Percentiles rank a stretch among this genome's conserved stretches.
These are phyloP conservation scores for Erebia palarica DNA, from an alignment of 2,888 invertebrate species.

Conservation along the genomic window DNA sequence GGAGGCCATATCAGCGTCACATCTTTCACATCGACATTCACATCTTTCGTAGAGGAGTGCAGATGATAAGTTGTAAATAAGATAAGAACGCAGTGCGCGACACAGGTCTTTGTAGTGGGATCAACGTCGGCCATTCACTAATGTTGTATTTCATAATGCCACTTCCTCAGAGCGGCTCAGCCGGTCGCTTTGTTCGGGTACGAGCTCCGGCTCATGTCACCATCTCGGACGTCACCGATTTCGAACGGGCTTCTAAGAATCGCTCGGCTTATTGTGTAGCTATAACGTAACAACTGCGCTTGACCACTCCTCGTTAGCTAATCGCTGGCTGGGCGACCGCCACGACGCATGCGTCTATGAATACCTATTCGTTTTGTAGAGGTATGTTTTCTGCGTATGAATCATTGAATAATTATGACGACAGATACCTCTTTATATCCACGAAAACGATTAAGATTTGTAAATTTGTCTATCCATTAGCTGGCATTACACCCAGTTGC, in stretches of 20 bases:
- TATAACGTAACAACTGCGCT: not conserved
- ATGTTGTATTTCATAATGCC: slow-evolving; percentile 23
- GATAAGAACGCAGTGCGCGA: not conserved
- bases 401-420: slow-evolving; percentile 2
- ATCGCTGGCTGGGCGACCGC: not conserved
- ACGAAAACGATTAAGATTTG: not conserved
- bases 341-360: not conserved
- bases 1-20: too few species aligned
- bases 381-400: not conserved
- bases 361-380: not conserved
- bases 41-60: not conserved
- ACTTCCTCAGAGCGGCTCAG: slow-evolving; percentile 14
- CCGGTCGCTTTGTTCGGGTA: slow-evolving; percentile 26
- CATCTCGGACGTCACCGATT: not conserved
- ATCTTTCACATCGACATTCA: too few species aligned
- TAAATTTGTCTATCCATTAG: not conserved
- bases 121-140: slow-evolving; percentile 8
- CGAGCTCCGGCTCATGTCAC: too few species aligned
- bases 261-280: not conserved
- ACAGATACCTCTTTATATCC: not conserved
- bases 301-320: not conserved
- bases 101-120: not conserved
- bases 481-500: not conserved
- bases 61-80: too few species aligned
- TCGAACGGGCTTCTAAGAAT: not conserved